Evolutionary conservation across 2,888 invertebrate genomes (phyloP), one percentile per base, ranked within the genome.

Genomic region (Caenorhabditis becei): DNA sequence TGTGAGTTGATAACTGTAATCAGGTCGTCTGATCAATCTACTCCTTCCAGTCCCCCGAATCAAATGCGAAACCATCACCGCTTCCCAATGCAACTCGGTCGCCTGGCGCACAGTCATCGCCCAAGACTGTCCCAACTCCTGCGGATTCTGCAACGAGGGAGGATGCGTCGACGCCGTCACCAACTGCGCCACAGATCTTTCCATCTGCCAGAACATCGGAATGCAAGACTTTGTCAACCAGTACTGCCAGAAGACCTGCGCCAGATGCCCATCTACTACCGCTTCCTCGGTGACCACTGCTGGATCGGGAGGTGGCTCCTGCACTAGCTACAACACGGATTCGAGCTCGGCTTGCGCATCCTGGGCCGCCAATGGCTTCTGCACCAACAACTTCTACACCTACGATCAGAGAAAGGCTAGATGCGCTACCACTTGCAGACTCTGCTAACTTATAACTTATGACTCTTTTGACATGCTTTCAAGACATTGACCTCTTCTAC

Each of bases 181-280:
- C 35, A 63, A 72, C 35, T 72, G 71, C 23, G 71, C 32, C 23
- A 72, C 41, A 7, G 71, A 72, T 32, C 8, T 44, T 1, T 26
- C 35, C 16, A 82, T 83, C 59, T 83, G 83, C 44, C 44, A 28
- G 7, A 69, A 44, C 56, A 51, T 56, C 4, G 72, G 62, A 10
- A 58, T 78, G 49, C 61, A 77, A 41, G 24, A 49, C 14, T 84
- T 84, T 41, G 82, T 77, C 2, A 66, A 65, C 41, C 26, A 37
- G 8, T 74, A 82, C 66, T 87, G 87, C 67, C 74, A 88, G n/a
- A 81, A 81, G 47, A 83, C 86, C 11, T 87, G 87, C 62, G 18
- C 11, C n/a, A 54, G 65, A 56, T 72, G 72, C 47, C 54, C 72
- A 5, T 65, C 72, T 24, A 59, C 65, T 24, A 74, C 72, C 0